Percentiles rank a stretch among this genome's conserved stretches.
These are phyloP conservation scores for Melangyna quadrimaculata DNA, from an alignment of 2,888 invertebrate genomes.

Conservation along the genomic window DNA sequence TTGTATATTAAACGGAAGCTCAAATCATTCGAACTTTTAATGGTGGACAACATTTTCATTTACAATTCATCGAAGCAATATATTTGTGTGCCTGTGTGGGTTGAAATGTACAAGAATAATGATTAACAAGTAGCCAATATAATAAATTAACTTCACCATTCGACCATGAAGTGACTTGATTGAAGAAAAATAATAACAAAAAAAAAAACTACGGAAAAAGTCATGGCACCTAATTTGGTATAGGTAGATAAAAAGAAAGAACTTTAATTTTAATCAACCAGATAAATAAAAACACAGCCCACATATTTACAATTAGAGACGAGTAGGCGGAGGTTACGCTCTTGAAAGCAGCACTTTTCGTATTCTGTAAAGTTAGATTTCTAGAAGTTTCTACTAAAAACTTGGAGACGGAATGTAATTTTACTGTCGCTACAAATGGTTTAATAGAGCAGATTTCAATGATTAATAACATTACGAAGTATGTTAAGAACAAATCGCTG, in stretches of 20 bases:
- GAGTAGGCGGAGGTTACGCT: slow-evolving; percentile 42
- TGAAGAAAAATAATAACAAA: not conserved
- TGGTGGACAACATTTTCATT: slow-evolving; percentile 18
- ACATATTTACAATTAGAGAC: slow-evolving; percentile 35
- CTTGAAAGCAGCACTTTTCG: slow-evolving; percentile 31
- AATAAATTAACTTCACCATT: not conserved
- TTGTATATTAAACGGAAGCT: slow-evolving; percentile 31
- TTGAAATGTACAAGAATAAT: slow-evolving; percentile 32
- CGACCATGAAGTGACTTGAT: slow-evolving; percentile 21
- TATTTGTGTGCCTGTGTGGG: slow-evolving; percentile 31
- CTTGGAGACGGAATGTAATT: not conserved
- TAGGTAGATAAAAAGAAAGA: not conserved
- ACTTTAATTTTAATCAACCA: not conserved
- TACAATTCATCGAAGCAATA: slow-evolving; percentile 15
- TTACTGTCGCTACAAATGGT: slow-evolving; percentile 17
- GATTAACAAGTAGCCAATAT: slow-evolving; percentile 10
- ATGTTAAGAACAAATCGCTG: slow-evolving; percentile 9
- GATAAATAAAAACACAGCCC: slow-evolving; percentile 12
- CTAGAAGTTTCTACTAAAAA: slow-evolving; percentile 6
- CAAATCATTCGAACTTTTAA: not conserved
- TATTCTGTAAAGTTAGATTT: not conserved
- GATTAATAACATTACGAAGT: slow-evolving; percentile 41
- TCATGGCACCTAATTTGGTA: slow-evolving; percentile 20
- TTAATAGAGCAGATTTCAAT: slow-evolving; percentile 43
- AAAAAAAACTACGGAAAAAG: not conserved